These are phyloP conservation scores for Epinotia nisella DNA, from an alignment of 2,888 invertebrate species.

Conservation along the genomic window DNA sequence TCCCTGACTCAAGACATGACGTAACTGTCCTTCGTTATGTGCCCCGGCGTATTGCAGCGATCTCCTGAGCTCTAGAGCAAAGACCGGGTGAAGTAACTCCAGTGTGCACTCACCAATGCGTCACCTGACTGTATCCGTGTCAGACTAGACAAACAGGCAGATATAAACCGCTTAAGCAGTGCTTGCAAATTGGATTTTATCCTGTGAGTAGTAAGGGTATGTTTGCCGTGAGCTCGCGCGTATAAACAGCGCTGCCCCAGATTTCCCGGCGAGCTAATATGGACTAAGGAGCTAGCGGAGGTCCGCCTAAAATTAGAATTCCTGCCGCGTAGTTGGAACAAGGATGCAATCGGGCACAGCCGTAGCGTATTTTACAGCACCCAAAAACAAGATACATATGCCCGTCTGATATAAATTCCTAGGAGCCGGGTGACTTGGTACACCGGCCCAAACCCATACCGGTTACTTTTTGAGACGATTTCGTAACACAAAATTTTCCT, in stretches of 20 bases:
- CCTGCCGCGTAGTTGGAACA: constrained; percentile 32
- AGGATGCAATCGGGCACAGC: constrained; percentile 23
- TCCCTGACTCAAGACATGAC: constrained; percentile 25
- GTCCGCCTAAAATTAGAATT: constrained; percentile 41
- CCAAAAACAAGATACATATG: constrained; percentile 33
- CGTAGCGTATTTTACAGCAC: constrained; percentile 7
- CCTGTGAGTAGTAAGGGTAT: constrained; percentile 31
- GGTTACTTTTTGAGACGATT: neutral
- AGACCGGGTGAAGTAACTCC: constrained; percentile 14
- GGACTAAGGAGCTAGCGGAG: constrained; percentile 29
- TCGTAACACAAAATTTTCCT: neutral
- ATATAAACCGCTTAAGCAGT: neutral
- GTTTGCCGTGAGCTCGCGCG: constrained; percentile 34
- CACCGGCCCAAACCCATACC: neutral
- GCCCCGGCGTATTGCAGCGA: neutral
- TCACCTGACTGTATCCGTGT: constrained; percentile 19
- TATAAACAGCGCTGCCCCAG: constrained; percentile 45
- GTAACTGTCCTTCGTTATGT: constrained; percentile 3
- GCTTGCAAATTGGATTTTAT: constrained; percentile 44
- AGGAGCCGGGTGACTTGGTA: neutral
- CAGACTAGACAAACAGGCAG: constrained; percentile 5
- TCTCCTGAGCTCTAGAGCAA: constrained; percentile 12
- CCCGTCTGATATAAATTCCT: constrained; percentile 30
- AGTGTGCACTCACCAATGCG: constrained; percentile 22
- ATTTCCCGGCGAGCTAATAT: constrained; percentile 46